phyloP scores from a whole-genome alignment of 2,888 invertebrate genomes.

The Nomada goodeniana region DNA sequence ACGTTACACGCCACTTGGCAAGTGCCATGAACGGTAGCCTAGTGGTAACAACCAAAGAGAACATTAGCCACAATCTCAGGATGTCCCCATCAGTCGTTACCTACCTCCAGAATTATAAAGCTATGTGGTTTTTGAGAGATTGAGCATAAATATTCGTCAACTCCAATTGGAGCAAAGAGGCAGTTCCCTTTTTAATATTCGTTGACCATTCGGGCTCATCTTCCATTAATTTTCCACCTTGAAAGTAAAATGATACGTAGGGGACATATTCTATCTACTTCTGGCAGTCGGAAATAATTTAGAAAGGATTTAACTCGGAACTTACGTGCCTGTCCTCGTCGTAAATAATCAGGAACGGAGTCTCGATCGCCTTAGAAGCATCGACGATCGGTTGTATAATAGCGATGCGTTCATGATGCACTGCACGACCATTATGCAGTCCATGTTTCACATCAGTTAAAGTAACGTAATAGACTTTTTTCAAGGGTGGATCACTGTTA shows the following conservation, averaged over 20 bases:
- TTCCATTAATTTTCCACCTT: constrained; percentile 76
- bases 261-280: background rate
- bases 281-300: background rate
- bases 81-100: constrained; percentile 83
- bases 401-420: constrained; percentile 51
- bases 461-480: constrained; percentile 75
- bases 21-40: constrained; percentile 82
- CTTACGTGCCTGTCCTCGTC: constrained; percentile 71
- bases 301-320: no score
- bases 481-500: constrained; percentile 65
- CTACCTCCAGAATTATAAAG: constrained; percentile 81
- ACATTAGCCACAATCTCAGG: constrained; percentile 77
- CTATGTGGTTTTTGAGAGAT: constrained; percentile 69
- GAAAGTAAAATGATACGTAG: constrained; percentile 62
- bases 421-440: constrained; percentile 77
- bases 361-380: constrained; percentile 63
- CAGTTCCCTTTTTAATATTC: constrained; percentile 84
- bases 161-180: constrained; percentile 83
- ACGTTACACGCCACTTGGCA: constrained; percentile 80
- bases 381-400: constrained; percentile 62
- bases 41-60: constrained; percentile 85
- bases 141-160: constrained; percentile 68
- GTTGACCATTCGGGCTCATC: constrained; percentile 80
- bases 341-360: constrained; percentile 75
- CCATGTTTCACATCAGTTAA: constrained; percentile 79